Conservation (phyloP, 2,888 invertebrate species). For the Xestobium rufovillosum region DNA sequence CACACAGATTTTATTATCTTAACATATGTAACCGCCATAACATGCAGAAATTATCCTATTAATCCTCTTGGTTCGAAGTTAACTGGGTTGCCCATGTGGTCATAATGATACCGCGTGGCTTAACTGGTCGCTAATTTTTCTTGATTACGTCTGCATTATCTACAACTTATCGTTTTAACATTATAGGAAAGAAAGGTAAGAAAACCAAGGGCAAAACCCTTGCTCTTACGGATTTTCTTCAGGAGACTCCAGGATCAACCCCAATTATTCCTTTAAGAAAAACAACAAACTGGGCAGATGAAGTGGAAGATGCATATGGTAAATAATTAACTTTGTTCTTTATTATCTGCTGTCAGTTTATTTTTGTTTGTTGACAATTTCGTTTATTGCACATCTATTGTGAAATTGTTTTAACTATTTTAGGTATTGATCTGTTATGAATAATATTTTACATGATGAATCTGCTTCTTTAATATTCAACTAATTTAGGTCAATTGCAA, state of each 20-base stretch:
- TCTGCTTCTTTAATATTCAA: too few species aligned
- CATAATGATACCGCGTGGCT: too few species aligned
- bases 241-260: slow-evolving; percentile 53
- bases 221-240: slow-evolving; percentile 73
- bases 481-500: slow-evolving; percentile 56
- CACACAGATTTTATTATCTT: too few species aligned
- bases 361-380: background rate
- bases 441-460: slow-evolving; percentile 34
- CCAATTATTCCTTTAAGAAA: slow-evolving; percentile 49
- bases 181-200: slow-evolving; percentile 74
- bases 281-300: slow-evolving; percentile 67
- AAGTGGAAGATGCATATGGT: slow-evolving; percentile 73
- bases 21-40: too few species aligned
- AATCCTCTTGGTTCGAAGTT: too few species aligned
- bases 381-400: slow-evolving; percentile 11
- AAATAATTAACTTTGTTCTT: slow-evolving; percentile 41
- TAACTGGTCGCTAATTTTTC: too few species aligned
- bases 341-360: slow-evolving; percentile 5
- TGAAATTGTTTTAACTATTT: background rate
- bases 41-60: too few species aligned
- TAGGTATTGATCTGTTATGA: slow-evolving; percentile 9
- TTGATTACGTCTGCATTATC: too few species aligned
- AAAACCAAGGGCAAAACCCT: slow-evolving; percentile 80
- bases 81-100: too few species aligned
- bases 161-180: too few species aligned